Evolutionary conservation across 2,113 vertebrate genomes (phyloP).

Genomic region (Nicator chloris): DNA sequence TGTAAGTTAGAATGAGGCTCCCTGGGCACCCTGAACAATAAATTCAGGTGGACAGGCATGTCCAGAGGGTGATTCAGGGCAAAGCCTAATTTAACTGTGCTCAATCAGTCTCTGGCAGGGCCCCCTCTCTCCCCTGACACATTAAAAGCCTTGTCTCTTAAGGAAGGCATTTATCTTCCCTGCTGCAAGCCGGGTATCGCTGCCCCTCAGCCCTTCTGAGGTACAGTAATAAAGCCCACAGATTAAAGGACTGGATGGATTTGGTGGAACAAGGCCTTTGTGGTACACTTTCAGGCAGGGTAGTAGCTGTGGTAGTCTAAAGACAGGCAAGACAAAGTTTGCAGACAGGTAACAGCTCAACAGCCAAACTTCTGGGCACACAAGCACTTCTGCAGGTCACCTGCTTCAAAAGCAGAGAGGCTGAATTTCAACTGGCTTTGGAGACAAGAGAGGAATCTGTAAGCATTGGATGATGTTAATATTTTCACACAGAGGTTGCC

Average conservation of each 20-base stretch:
- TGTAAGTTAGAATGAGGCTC: neutral
- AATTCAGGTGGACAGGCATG: constrained; percentile 28
- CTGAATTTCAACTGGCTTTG: neutral
- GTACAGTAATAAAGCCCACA: neutral
- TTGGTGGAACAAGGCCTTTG: neutral
- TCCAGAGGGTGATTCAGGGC: constrained; percentile 9
- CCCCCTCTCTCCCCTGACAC: neutral
- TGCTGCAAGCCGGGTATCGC: neutral
- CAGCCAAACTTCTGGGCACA: neutral
- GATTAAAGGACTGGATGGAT: neutral
- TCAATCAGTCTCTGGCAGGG: neutral
- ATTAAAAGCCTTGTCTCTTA: constrained; percentile 37
- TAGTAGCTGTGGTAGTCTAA: neutral
- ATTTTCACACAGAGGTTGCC: neutral
- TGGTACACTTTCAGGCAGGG: neutral
- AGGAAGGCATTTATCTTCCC: neutral
- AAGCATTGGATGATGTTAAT: neutral
- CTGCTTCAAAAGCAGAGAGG: neutral
- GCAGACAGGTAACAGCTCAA: neutral
- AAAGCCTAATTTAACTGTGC: neutral
- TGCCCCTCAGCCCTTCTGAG: neutral
- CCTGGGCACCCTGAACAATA: neutral
- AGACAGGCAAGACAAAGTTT: neutral
- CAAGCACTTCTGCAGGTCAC: neutral
- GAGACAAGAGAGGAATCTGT: neutral